These are phyloP conservation scores for Helicorthomorpha holstii DNA, from an alignment of 1,140 invertebrate genomes.

Conservation along the genomic window DNA sequence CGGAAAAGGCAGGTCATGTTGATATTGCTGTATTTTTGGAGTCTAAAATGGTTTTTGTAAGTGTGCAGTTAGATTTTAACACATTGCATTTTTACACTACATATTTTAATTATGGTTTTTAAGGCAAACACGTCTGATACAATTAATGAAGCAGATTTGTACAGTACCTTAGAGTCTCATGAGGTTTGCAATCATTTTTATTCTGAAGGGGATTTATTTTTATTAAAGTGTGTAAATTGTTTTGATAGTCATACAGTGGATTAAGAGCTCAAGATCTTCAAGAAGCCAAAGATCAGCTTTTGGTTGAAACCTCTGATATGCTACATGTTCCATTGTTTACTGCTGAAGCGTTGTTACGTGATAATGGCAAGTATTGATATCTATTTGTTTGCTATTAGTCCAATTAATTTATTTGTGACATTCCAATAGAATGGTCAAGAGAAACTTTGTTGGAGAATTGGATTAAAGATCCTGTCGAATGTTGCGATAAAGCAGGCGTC, in stretches of 20 bases:
- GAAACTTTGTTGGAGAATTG: conserved; percentile 47
- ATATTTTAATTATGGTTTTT: conserved; percentile 2
- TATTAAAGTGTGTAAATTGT: background rate
- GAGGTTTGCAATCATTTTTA: conserved; percentile 9
- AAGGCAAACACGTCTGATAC: conserved; percentile 13
- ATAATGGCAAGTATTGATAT: conserved; percentile 37
- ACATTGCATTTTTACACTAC: no score
- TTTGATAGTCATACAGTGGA: conserved; percentile 38
- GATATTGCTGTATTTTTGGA: conserved; percentile 45
- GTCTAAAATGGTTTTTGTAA: conserved; percentile 51
- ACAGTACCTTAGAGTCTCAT: conserved; percentile 6
- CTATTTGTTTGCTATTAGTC: background rate
- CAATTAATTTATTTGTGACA: background rate
- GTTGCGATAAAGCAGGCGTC: conserved; percentile 48
- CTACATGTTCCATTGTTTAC: conserved; percentile 51
- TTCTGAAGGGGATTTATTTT: background rate
- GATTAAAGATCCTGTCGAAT: conserved; percentile 46
- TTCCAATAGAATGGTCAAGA: conserved; percentile 45
- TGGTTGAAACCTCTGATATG: conserved; percentile 58
- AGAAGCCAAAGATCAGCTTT: conserved; percentile 51
- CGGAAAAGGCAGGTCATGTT: conserved; percentile 37
- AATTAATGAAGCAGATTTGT: conserved; percentile 13
- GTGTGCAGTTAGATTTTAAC: conserved; percentile 17
- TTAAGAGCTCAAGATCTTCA: conserved; percentile 50
- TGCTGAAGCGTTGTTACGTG: conserved; percentile 47